These are phyloP conservation scores for Stegodyphus dumicola DNA, from an alignment of 1,140 invertebrate species.

Conservation along the genomic window DNA sequence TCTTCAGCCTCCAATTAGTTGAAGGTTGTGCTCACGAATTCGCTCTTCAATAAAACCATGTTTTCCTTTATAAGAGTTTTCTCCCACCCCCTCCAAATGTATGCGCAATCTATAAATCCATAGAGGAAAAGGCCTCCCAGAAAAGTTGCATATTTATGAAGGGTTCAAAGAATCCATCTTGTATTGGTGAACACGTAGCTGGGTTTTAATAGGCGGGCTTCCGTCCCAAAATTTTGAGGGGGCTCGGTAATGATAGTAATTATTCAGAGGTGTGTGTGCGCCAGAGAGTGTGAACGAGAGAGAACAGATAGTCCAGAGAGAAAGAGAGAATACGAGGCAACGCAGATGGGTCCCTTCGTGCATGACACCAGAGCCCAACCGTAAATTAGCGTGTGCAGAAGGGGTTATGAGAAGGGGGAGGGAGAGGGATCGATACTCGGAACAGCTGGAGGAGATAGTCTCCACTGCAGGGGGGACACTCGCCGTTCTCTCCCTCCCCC, in stretches of 20 bases:
- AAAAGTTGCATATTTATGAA: slow-evolving; percentile 61
- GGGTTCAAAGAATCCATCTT: slow-evolving; percentile 61
- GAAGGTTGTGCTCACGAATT: neutral
- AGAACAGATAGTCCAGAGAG: slow-evolving; percentile 14
- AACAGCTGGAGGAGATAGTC: slow-evolving; percentile 61
- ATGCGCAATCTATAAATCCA: slow-evolving; percentile 61
- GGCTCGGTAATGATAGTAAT: slow-evolving; percentile 58
- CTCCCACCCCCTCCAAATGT: slow-evolving; percentile 37
- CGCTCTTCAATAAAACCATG: slow-evolving; percentile 57
- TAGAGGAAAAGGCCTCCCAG: slow-evolving; percentile 38
- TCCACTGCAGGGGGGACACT: slow-evolving; percentile 27
- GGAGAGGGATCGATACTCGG: slow-evolving; percentile 22
- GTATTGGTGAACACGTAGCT: slow-evolving; percentile 52
- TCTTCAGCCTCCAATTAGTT: slow-evolving; percentile 45
- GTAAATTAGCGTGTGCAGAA: slow-evolving; percentile 55
- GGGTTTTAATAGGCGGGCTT: slow-evolving; percentile 52
- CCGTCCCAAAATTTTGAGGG: slow-evolving; percentile 46
- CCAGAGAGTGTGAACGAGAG: slow-evolving; percentile 15
- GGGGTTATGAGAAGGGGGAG: slow-evolving; percentile 22
- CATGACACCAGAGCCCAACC: slow-evolving; percentile 57
- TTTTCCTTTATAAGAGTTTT: slow-evolving; percentile 43
- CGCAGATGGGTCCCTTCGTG: slow-evolving; percentile 57
- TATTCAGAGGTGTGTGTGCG: slow-evolving; percentile 54
- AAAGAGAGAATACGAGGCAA: slow-evolving; percentile 52
- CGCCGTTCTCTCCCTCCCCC: neutral